Conservation (phyloP, 2,888 invertebrate genomes). For the Cantharis flavilabris region DNA sequence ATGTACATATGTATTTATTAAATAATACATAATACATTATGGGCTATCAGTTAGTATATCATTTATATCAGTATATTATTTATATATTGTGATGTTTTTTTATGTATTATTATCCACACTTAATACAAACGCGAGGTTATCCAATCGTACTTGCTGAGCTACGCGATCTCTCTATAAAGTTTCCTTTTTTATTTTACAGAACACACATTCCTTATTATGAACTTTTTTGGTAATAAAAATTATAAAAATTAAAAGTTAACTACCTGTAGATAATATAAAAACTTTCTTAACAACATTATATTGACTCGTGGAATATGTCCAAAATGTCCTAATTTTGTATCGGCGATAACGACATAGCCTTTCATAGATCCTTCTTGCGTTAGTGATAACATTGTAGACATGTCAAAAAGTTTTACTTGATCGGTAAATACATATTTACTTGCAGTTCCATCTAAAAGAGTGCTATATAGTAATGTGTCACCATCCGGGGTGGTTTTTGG, state of each 20-base stretch:
- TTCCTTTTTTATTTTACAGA: too few species aligned
- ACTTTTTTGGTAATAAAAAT: too few species aligned
- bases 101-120: too few species aligned
- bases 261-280: conserved; percentile 65
- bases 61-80: too few species aligned
- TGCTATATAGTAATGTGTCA: conserved; percentile 42
- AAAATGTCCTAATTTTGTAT: conserved; percentile 63
- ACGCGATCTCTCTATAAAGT: too few species aligned
- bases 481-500: conserved; percentile 39
- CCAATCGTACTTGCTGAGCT: too few species aligned
- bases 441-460: conserved; percentile 60
- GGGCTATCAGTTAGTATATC: too few species aligned
- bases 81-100: too few species aligned
- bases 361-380: conserved; percentile 57
- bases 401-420: conserved; percentile 59
- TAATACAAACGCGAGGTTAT: too few species aligned
- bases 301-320: conserved; percentile 67
- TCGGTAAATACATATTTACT: conserved; percentile 63
- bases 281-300: conserved; percentile 66
- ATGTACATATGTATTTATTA: too few species aligned
- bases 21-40: too few species aligned
- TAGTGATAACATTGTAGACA: conserved; percentile 66
- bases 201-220: too few species aligned
- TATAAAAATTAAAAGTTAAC: background rate
- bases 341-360: conserved; percentile 66